These are phyloP conservation scores for Myoxocephalus aenaeus DNA, from an alignment of 2,797 vertebrate genomes.

Conservation along the genomic window DNA sequence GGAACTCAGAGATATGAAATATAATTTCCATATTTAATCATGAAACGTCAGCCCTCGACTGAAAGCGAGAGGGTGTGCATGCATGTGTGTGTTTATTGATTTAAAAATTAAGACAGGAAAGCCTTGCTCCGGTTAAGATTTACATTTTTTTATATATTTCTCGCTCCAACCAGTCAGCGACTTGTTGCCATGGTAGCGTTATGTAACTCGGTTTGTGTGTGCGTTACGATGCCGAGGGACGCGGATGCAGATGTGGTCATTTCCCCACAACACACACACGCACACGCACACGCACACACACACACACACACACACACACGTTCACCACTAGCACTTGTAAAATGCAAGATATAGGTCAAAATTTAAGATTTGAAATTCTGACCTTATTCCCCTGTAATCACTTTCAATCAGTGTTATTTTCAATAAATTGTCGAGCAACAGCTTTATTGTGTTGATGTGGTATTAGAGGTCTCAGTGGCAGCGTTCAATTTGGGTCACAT, in stretches of 20 bases:
- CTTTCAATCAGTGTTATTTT: not conserved
- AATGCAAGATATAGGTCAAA: constrained; percentile 7
- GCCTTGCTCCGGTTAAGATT: constrained; percentile 19
- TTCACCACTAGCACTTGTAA: not conserved
- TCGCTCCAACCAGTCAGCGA: constrained; percentile 50
- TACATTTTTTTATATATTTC: constrained; percentile 7
- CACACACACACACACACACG: not conserved
- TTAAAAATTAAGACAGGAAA: constrained; percentile 39
- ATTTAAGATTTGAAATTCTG: not conserved
- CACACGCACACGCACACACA: not conserved
- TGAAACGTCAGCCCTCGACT: constrained; percentile 17
- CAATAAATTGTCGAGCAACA: not conserved
- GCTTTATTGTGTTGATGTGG: not conserved
- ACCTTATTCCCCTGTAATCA: not conserved
- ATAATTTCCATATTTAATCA: constrained; percentile 55
- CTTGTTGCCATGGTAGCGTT: constrained; percentile 72
- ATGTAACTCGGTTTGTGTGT: constrained; percentile 15
- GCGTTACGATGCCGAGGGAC: constrained; percentile 24
- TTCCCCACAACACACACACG: not conserved
- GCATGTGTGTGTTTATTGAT: constrained; percentile 30
- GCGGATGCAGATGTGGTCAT: constrained; percentile 30
- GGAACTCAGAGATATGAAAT: constrained; percentile 43
- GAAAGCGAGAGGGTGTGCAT: not conserved
- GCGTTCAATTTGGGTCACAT: not conserved
- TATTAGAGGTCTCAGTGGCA: not conserved